Conservation (phyloP, 2,888 invertebrate genomes). For the Drosophila stalkeri region DNA sequence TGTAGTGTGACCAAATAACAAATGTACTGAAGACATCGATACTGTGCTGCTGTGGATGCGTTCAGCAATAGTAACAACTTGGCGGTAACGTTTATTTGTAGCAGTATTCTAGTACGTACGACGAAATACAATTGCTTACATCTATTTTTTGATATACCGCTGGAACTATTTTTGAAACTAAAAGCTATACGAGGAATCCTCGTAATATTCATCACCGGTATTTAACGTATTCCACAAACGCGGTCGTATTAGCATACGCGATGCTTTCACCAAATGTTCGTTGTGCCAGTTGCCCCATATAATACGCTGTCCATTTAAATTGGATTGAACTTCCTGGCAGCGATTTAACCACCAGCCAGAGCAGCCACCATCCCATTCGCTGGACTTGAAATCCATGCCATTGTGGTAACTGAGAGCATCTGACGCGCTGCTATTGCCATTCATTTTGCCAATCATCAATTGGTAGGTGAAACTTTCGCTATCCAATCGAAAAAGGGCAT, state of each 20-base stretch:
- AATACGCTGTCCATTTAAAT: slow-evolving; percentile 84
- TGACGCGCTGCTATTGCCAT: slow-evolving; percentile 86
- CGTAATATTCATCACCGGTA: slow-evolving; percentile 34
- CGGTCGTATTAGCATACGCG: slow-evolving; percentile 86
- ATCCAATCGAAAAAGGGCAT: slow-evolving; percentile 84
- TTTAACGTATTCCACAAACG: slow-evolving; percentile 22
- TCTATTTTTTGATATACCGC: not conserved
- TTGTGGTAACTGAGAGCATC: slow-evolving; percentile 87
- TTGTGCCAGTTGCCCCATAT: slow-evolving; percentile 87
- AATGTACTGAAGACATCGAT: slow-evolving; percentile 24
- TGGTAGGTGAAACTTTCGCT: slow-evolving; percentile 85
- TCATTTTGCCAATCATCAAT: slow-evolving; percentile 83
- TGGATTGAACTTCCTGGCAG: slow-evolving; percentile 75
- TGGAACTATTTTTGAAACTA: slow-evolving; percentile 25
- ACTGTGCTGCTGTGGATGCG: slow-evolving; percentile 24
- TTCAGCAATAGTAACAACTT: slow-evolving; percentile 48
- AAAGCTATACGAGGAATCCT: slow-evolving; percentile 17
- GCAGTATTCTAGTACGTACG: slow-evolving; percentile 44
- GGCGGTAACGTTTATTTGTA: slow-evolving; percentile 60
- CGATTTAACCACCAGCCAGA: slow-evolving; percentile 88
- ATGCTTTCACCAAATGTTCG: slow-evolving; percentile 86
- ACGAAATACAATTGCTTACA: slow-evolving; percentile 15
- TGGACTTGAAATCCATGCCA: slow-evolving; percentile 85
- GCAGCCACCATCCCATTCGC: slow-evolving; percentile 85
- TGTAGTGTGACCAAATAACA: slow-evolving; percentile 13